Evolutionary conservation across 2,797 vertebrate genomes (phyloP).

Genomic region (Geotria australis): DNA sequence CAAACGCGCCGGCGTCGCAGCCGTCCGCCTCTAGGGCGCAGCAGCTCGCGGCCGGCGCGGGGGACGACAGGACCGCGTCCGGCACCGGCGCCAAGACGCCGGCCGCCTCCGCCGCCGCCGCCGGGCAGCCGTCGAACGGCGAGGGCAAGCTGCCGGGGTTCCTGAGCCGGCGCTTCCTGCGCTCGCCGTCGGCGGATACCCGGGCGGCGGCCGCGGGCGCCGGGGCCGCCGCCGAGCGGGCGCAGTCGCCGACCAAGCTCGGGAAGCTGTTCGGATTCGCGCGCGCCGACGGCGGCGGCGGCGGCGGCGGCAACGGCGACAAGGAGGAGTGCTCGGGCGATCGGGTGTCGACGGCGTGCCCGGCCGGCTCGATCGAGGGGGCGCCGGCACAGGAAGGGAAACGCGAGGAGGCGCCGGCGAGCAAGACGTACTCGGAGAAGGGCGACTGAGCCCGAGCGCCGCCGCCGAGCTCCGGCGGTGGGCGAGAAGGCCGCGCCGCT

Average conservation of each 20-base stretch:
- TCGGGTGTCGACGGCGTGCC: too few species aligned
- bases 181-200: conserved; percentile 46
- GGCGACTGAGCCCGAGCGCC: too few species aligned
- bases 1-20: too few species aligned
- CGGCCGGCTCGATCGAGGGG: too few species aligned
- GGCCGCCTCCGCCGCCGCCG: conserved; percentile 12
- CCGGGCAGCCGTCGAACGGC: conserved; percentile 39
- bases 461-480: too few species aligned
- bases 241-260: conserved; percentile 63
- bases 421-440: too few species aligned
- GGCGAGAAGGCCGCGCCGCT: too few species aligned
- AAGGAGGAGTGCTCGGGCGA: too few species aligned
- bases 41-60: too few species aligned
- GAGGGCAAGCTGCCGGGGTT: conserved; percentile 76
- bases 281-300: conserved; percentile 17
- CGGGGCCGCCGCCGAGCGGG: conserved; percentile 24
- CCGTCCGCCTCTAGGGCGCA: too few species aligned
- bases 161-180: conserved; percentile 87
- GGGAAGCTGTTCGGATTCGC: conserved; percentile 80
- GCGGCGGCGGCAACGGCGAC: conserved; percentile 7
- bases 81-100: background rate
- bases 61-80: conserved; percentile 2
- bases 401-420: too few species aligned
- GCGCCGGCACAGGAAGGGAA: too few species aligned
- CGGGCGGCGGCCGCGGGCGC: conserved; percentile 15